Percentiles rank a stretch among this genome's conserved stretches.
Evolutionary conservation across 2,797 vertebrate species (phyloP).

Genomic region (Rachycentron canadum): DNA sequence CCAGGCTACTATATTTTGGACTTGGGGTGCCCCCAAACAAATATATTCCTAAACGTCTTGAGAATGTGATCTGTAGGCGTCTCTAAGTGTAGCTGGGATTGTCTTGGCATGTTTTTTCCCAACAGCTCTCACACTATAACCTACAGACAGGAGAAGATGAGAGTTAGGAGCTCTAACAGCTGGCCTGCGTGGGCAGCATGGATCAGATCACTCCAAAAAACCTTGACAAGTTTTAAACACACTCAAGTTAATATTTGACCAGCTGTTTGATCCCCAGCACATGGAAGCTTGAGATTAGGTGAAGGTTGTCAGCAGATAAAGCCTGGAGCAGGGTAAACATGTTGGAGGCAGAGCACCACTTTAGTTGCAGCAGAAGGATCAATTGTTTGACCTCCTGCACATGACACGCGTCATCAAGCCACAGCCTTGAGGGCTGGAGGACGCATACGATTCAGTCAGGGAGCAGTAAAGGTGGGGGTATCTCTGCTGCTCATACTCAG

Average conservation of each 20-base stretch:
- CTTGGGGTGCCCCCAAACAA: too few relatives aligned
- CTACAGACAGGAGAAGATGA: too few relatives aligned
- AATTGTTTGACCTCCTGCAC: constrained; percentile 41
- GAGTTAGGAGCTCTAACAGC: neutral
- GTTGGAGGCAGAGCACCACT: constrained; percentile 22
- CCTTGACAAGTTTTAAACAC: constrained; percentile 18
- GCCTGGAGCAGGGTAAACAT: constrained; percentile 54
- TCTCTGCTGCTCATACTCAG: neutral
- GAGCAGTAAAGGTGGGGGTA: neutral
- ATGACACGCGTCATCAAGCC: constrained; percentile 59
- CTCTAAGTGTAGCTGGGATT: too few relatives aligned
- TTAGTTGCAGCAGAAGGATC: constrained; percentile 35
- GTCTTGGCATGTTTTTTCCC: too few relatives aligned
- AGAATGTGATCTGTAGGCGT: too few relatives aligned
- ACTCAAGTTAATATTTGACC: constrained; percentile 76
- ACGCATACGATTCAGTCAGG: neutral
- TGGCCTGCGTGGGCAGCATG: neutral
- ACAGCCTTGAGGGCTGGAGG: constrained; percentile 31
- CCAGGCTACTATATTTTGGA: too few relatives aligned
- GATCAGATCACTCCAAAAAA: constrained; percentile 35
- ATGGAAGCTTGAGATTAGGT: constrained; percentile 61
- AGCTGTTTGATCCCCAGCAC: constrained; percentile 65
- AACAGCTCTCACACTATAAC: too few relatives aligned
- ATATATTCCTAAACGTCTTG: too few relatives aligned
- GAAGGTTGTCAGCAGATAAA: constrained; percentile 79